Evolutionary conservation across 2,113 vertebrate species (phyloP), one percentile per base, ranked within the genome.

Genomic region (Larimichthys polyactis): DNA sequence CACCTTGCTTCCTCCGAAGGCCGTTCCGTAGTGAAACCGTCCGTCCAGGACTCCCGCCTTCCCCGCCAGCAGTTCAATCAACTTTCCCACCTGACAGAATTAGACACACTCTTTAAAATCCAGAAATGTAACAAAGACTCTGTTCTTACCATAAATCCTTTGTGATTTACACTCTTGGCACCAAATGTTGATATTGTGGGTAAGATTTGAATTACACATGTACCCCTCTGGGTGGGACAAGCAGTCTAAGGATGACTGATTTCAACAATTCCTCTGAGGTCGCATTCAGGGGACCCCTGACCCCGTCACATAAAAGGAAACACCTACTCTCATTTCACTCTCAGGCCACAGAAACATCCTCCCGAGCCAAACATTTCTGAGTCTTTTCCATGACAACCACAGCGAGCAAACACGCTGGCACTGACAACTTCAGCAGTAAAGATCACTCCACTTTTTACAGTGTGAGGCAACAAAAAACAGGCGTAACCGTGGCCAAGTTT

Each of bases 1-100:
- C 83, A 99, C 98, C 91, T 99, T 99, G 90, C 98, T 99, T 79
- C 98, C 98, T 11, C 98, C 98, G 24, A 99, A 99, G 5, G 98
- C 98, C 0, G 98, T 99, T 52, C 98, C 98, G 0, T 99, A 99
- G 93, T 99, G 98, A 93, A 99, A 99, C 4, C 95, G 94, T 60
- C 98, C 98, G 3, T 99, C 97, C 0, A 99, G 87, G 68, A 99
- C 97, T 0, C 98, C 98, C 0, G 98, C 98, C 88, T 99, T 99
- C 78, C 98, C 98, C 1, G 98, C 98, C 87, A 99, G 87, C 68
- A 99, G 94, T 80, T 99, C 98, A 3, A 99, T 99, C 73, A 99
- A 79, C 87, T 99, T 99, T 32, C 98, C 98, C 70, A 99, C 98
- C 98, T 99, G 91, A 66, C 15, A 75, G 29, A 46, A 83, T 10